Percentiles rank a stretch among this genome's conserved stretches.
Evolutionary conservation across 2,113 vertebrate genomes (phyloP).

Genomic region (Passerina amoena): DNA sequence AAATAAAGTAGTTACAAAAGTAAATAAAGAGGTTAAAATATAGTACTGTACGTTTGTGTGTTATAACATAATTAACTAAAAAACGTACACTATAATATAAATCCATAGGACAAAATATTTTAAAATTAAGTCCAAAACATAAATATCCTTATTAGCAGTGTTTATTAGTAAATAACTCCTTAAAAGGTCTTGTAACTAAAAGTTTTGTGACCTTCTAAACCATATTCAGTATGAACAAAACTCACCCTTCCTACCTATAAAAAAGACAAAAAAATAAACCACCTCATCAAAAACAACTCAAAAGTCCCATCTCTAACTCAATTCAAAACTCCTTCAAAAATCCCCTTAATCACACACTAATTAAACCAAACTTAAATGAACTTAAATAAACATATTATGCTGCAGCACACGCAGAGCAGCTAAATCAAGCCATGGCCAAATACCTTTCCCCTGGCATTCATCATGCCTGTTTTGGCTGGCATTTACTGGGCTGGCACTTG

Average conservation of each 20-base stretch:
- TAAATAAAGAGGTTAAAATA: neutral
- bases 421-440: neutral
- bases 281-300: neutral
- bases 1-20: neutral
- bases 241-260: neutral
- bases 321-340: neutral
- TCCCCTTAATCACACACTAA: neutral
- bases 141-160: neutral
- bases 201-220: neutral
- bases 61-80: neutral
- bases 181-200: neutral
- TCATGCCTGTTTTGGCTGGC: neutral
- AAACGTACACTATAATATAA: neutral
- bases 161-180: neutral
- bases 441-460: neutral
- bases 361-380: neutral
- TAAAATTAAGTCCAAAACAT: neutral
- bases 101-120: neutral
- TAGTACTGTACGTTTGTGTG: neutral
- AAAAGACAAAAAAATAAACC: neutral
- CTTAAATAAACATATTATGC: neutral
- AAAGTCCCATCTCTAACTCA: neutral
- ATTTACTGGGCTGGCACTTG: neutral
- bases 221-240: neutral
- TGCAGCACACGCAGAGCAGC: neutral